Percentiles rank a stretch among this genome's conserved stretches.
Evolutionary conservation across 2,888 invertebrate species (phyloP).

Genomic region (Acanthosepion lycidas): DNA sequence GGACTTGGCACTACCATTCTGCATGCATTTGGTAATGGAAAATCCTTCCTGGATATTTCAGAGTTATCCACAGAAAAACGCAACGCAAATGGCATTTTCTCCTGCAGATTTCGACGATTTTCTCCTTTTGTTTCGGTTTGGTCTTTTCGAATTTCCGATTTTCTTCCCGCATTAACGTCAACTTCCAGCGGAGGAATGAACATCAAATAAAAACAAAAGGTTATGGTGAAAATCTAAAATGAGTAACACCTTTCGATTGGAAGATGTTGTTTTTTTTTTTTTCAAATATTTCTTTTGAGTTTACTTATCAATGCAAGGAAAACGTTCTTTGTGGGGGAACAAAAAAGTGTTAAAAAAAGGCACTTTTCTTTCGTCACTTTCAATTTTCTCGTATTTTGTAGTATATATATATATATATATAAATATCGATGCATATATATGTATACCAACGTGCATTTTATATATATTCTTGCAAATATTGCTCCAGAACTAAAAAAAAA

Average conservation of each 20-base stretch:
- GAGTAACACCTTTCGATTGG: neutral
- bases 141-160: neutral
- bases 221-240: neutral
- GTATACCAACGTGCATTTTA: too few species aligned
- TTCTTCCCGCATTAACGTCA: constrained; percentile 2
- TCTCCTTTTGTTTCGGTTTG: neutral
- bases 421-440: neutral
- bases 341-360: neutral
- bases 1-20: neutral
- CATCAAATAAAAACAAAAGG: neutral
- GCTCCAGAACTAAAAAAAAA: too few species aligned
- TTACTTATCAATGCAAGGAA: neutral
- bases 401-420: too few species aligned
- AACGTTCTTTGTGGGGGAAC: neutral
- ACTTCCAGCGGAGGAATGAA: neutral
- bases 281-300: neutral
- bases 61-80: neutral
- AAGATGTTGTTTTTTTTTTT: neutral
- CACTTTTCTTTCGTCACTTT: neutral
- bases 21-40: neutral
- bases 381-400: neutral
- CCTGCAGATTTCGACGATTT: neutral
- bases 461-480: too few species aligned
- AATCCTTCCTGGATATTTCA: constrained; percentile 33
- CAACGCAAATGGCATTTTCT: constrained; percentile 15